Evolutionary conservation across 2,113 vertebrate species (phyloP), one percentile per base, ranked within the genome.

Genomic region (Bucco capensis): DNA sequence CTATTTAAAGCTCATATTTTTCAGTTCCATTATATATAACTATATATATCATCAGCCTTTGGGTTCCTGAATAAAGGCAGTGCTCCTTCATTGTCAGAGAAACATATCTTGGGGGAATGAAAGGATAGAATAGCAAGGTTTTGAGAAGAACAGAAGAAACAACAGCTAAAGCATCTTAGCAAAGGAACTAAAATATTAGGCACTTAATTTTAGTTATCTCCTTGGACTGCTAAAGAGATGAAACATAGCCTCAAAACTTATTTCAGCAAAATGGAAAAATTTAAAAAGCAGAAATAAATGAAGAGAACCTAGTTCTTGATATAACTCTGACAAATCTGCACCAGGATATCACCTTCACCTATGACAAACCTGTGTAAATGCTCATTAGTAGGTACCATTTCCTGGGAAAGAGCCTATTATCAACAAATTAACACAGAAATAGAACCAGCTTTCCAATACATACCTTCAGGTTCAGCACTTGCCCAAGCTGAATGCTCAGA

Each of bases 401-500:
- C 47, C 35, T 42, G 49, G 33, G 54, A 91, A 67, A 69, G 46
- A 69, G 16, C 18, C 24, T 30, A 19, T n/a, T 73, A 62, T 71
- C 53, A 71, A 42, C n/a, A 87, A 51, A 82, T 25, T 13, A 75
- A 33, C 19, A 56, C 25, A 81, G 54, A 12, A 67, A 67, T 10
- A 86, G 44, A 3, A 74, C 18, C 71, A 90, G 74, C 30, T 83
- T 95, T 89, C 56, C 58, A 85, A 47, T 16, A 35, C 0, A 56
- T 8, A 47, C 27, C 64, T 80, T 16, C 78, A 94, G 31, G 64
- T 30, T 84, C 69, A 57, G 76, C 64, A 58, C 24, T 38, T 33
- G 50, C 79, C 79, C 30, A 69, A 71, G 17, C 69, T 60, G 76
- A 89, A 91, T 62, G 84, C 82, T 93, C 78, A 89, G 73, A 92